phyloP scores from a whole-genome alignment of 2,888 invertebrate species.

The Parnassius smintheus region DNA sequence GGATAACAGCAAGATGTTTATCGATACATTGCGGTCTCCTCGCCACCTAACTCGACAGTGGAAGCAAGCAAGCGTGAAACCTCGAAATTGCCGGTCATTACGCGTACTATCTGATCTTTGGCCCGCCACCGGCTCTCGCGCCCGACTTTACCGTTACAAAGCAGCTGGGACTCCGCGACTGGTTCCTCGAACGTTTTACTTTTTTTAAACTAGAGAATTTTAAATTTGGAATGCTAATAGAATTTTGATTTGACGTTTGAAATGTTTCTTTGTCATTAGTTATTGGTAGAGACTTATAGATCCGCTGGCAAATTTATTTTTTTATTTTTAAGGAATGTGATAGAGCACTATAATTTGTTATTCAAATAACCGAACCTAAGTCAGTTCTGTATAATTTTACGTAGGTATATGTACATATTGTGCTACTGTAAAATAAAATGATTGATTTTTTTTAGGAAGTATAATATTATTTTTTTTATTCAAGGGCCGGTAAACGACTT shows the following conservation, averaged over 20 bases:
- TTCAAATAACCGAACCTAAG: too few relatives aligned
- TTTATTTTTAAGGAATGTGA: too few relatives aligned
- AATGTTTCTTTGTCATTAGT: neutral
- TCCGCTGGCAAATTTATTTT: too few relatives aligned
- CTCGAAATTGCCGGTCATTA: slow-evolving; percentile 27
- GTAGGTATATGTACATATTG: too few relatives aligned
- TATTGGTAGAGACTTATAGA: neutral
- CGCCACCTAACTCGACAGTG: slow-evolving; percentile 11
- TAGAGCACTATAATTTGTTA: too few relatives aligned
- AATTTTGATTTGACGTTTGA: slow-evolving; percentile 11
- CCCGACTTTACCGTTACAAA: slow-evolving; percentile 22
- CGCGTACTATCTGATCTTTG: slow-evolving; percentile 26
- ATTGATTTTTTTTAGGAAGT: too few relatives aligned
- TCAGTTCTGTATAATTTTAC: too few relatives aligned
- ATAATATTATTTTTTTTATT: too few relatives aligned
- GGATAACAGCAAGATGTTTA: slow-evolving; percentile 12
- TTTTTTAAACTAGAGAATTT: slow-evolving; percentile 21
- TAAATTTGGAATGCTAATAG: slow-evolving; percentile 22
- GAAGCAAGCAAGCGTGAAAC: slow-evolving; percentile 24
- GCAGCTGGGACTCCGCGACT: slow-evolving; percentile 20
- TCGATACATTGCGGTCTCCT: neutral
- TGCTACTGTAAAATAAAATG: too few relatives aligned
- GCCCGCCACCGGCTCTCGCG: slow-evolving; percentile 16
- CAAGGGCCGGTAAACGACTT: too few relatives aligned
- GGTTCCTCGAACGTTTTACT: slow-evolving; percentile 15